These are phyloP conservation scores for Spongilla lacustris DNA, from an alignment of 37 sponge, comb jelly and placozoan genomes.

Conservation along the genomic window DNA sequence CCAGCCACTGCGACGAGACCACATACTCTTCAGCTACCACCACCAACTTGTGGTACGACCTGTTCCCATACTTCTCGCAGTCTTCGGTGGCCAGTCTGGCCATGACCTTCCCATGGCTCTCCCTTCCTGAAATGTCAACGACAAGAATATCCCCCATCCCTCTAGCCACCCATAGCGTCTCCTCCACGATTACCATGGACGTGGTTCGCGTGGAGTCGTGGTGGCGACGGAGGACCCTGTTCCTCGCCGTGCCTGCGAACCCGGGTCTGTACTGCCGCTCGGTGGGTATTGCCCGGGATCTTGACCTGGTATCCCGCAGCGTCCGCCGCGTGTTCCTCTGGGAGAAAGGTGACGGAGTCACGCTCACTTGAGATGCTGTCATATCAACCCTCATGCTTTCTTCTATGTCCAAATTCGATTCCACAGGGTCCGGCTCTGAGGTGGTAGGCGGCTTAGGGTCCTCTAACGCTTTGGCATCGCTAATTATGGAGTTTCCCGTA, in stretches of 20 bases:
- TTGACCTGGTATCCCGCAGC: conserved; percentile 7
- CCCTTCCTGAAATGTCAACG: conserved; percentile 48
- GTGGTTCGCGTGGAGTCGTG: conserved; percentile 82
- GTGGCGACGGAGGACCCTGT: conserved; percentile 36
- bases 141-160: conserved; percentile 92
- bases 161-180: conserved; percentile 86
- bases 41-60: conserved; percentile 72
- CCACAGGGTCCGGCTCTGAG: neutral
- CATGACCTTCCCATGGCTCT: conserved; percentile 60
- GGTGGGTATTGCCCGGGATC: conserved; percentile 23
- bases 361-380: conserved; percentile 14
- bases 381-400: conserved; percentile 33
- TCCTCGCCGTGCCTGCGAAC: neutral
- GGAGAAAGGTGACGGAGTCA: conserved; percentile 33
- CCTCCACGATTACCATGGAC: conserved; percentile 70
- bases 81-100: conserved; percentile 72
- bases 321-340: conserved; percentile 40
- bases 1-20: conserved; percentile 83
- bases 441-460: conserved; percentile 18
- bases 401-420: neutral
- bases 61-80: conserved; percentile 75
- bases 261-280: neutral
- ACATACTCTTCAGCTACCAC: conserved; percentile 71
- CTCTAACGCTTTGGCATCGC: conserved; percentile 40
- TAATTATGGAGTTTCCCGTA: conserved; percentile 41